Conservation (phyloP, 1,140 invertebrate genomes). For the Aradophagus sp. region DNA sequence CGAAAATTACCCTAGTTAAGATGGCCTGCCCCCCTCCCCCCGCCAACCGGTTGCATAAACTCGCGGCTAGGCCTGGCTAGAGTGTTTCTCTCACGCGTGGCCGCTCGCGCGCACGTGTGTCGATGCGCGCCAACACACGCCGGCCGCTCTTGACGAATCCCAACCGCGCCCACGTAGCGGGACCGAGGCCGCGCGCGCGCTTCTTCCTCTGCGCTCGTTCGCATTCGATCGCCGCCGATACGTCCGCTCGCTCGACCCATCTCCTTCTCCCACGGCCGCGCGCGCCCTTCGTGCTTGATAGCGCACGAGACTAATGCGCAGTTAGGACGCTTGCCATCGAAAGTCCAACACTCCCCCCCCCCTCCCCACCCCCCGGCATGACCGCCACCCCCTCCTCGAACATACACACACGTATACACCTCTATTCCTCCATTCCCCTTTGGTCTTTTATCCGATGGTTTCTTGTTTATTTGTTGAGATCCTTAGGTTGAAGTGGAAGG, state of each 20-base stretch:
- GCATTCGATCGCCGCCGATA: slow-evolving; percentile 20
- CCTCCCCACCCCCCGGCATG: too few relatives aligned
- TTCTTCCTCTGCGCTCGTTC: slow-evolving; percentile 35
- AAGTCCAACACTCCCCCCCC: too few relatives aligned
- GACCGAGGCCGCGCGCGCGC: slow-evolving; percentile 52
- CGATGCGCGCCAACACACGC: background rate
- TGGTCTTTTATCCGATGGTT: too few relatives aligned
- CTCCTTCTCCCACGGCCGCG: slow-evolving; percentile 34
- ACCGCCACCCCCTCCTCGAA: too few relatives aligned
- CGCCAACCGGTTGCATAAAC: slow-evolving; percentile 35
- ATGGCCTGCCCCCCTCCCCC: background rate
- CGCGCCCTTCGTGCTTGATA: slow-evolving; percentile 37
- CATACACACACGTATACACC: too few relatives aligned
- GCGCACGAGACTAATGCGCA: slow-evolving; percentile 63
- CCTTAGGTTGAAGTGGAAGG: too few relatives aligned
- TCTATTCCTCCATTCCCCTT: too few relatives aligned
- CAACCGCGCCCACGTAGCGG: slow-evolving; percentile 59
- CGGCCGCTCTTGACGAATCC: slow-evolving; percentile 51
- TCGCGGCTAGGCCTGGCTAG: slow-evolving; percentile 17
- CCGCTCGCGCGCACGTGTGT: background rate
- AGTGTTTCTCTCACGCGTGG: slow-evolving; percentile 34
- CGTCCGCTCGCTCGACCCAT: slow-evolving; percentile 6
- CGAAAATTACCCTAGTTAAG: slow-evolving; percentile 29
- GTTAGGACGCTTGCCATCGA: slow-evolving; percentile 57
- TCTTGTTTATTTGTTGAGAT: too few relatives aligned